phyloP scores from a whole-genome alignment of 1,140 invertebrate species.

The Dryas iulia region DNA sequence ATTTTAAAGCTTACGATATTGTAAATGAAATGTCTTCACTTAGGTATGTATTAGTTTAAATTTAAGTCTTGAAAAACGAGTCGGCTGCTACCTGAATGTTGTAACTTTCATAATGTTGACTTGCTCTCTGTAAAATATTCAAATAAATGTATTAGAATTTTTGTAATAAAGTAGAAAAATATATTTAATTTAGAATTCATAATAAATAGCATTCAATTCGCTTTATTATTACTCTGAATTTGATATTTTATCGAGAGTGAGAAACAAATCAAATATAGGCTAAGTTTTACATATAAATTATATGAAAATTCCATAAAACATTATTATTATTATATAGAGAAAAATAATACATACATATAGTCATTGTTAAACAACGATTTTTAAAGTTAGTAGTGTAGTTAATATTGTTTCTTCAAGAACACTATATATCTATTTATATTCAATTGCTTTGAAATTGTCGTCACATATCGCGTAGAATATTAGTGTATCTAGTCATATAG shows the following conservation, averaged over 20 bases:
- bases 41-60: not conserved
- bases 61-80: not conserved
- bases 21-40: not conserved
- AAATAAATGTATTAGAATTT: too few species aligned
- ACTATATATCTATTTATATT: not conserved
- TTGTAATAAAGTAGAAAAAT: too few species aligned
- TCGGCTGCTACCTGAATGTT: not conserved
- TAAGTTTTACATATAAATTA: not conserved
- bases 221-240: not conserved
- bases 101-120: not conserved
- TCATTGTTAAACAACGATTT: not conserved
- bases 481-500: constrained; percentile 22
- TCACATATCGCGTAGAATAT: constrained; percentile 26
- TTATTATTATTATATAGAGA: not conserved
- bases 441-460: constrained; percentile 21
- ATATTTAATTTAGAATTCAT: too few species aligned
- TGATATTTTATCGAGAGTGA: not conserved
- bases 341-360: not conserved
- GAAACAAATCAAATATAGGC: not conserved
- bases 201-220: too few species aligned
- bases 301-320: not conserved
- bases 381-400: not conserved
- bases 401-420: not conserved
- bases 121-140: not conserved
- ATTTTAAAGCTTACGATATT: constrained; percentile 58